Evolutionary conservation across 2,797 vertebrate genomes (phyloP).

Genomic region (Erpetoichthys calabaricus): DNA sequence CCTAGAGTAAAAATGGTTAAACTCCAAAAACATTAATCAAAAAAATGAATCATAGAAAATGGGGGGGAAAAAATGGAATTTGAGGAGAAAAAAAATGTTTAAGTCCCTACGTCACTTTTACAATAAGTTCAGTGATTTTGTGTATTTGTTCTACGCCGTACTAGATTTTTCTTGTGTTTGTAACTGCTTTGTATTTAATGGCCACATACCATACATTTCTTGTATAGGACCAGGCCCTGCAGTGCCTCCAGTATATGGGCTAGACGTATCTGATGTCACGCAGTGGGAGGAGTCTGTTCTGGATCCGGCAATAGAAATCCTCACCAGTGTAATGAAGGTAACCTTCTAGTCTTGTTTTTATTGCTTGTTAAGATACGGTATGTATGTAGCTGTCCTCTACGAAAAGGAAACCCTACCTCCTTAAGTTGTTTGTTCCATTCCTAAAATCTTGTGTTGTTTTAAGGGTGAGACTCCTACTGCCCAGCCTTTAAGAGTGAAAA

Average conservation of each 20-base stretch:
- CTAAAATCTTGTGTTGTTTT: background rate
- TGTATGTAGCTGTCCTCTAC: background rate
- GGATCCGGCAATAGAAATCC: conserved; percentile 71
- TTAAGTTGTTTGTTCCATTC: conserved; percentile 5
- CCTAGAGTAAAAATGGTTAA: no score
- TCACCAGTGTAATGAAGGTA: conserved; percentile 79
- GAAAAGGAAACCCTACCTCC: background rate
- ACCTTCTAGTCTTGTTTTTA: background rate
- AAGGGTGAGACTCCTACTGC: conserved; percentile 52
- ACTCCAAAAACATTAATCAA: no score
- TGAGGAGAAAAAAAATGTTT: no score
- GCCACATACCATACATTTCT: no score
- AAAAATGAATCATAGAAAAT: no score
- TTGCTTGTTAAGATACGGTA: no score
- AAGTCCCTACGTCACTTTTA: no score
- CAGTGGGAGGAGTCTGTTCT: conserved; percentile 76
- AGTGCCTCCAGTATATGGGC: conserved; percentile 66
- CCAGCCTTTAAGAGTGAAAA: conserved; percentile 49
- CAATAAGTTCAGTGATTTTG: no score
- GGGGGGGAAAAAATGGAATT: no score
- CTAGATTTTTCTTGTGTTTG: no score
- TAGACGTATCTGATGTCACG: conserved; percentile 73
- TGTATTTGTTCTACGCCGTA: no score
- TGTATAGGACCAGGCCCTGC: conserved; percentile 62
- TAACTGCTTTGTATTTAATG: no score